A percentile compares a stretch with the other conserved stretches of the same genome.
Conservation (phyloP, 2,888 invertebrate species). For the Cyclophora punctaria region DNA sequence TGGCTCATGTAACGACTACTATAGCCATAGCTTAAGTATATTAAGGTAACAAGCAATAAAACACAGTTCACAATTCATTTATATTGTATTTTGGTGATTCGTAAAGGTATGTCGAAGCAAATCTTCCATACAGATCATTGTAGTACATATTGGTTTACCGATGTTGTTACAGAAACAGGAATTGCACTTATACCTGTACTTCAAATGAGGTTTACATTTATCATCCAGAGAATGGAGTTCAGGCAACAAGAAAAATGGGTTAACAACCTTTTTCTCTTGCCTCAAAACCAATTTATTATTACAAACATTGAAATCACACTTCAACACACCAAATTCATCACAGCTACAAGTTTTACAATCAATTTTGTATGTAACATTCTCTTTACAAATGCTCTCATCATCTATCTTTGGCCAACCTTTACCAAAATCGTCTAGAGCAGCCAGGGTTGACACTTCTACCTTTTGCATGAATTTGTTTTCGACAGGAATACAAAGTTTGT, state of each 20-base stretch:
- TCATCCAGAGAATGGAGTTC: slow-evolving; percentile 17
- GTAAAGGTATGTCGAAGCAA: slow-evolving; percentile 15
- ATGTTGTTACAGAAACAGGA: slow-evolving; percentile 32
- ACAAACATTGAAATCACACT: slow-evolving; percentile 27
- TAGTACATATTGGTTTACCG: slow-evolving; percentile 30
- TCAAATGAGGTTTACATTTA: slow-evolving; percentile 30
- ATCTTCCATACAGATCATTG: slow-evolving; percentile 38
- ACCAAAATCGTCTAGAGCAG: slow-evolving; percentile 20
- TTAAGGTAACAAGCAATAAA: not conserved
- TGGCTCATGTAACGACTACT: not conserved
- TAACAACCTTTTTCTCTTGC: not conserved
- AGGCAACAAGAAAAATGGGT: slow-evolving; percentile 18
- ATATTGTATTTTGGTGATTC: not conserved
- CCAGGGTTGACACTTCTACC: slow-evolving; percentile 17
- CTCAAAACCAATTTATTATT: slow-evolving; percentile 6
- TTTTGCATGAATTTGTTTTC: slow-evolving; percentile 20
- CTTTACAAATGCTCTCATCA: slow-evolving; percentile 6
- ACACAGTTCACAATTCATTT: not conserved
- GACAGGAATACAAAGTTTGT: slow-evolving; percentile 34
- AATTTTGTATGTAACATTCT: slow-evolving; percentile 15
- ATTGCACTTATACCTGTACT: slow-evolving; percentile 40
- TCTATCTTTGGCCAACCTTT: slow-evolving; percentile 13
- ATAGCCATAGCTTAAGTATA: not conserved
- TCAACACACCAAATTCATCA: slow-evolving; percentile 10
- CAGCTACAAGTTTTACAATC: slow-evolving; percentile 44